Evolutionary conservation across 2,113 vertebrate species (phyloP), one percentile per base, ranked within the genome.

Genomic region (Hipposideros armiger): DNA sequence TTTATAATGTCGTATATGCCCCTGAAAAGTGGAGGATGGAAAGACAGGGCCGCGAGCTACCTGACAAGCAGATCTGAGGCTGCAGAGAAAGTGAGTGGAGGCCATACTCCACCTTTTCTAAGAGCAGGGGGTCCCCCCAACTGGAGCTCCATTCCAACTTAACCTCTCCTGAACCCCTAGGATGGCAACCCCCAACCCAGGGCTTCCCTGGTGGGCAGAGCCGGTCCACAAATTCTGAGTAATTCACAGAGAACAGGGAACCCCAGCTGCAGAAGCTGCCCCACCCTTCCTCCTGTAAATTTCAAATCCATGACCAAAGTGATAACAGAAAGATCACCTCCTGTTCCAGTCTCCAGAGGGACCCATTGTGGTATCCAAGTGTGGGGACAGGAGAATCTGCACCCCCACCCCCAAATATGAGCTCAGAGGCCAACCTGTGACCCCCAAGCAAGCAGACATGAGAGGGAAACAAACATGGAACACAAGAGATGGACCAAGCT

Each of bases 1-100:
- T 77, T 77, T 77, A 42, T 50, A 50, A 50, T 0, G 11, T 10
- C 2, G 10, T 9, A 4, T 7, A 26, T 24, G 45, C 54, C 47
- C 22, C 26, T 36, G 8, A 6, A 2, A 0, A 50, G 47, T 7
- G 19, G 15, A 3, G 28, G 15, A 2, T 4, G 7, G 20, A 15
- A 64, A 13, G 60, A 26, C 26, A 14, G 30, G 45, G 15, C 15
- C 11, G 11, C 0, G 0, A 11, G 30, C 20, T 1, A 36, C 73
- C 22, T 14, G 13, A 11, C n/a, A 42, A 70, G n/a, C 2, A 6
- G 52, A 36, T 15, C 22, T 52, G 42, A 30, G 62, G 22, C 52
- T 13, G 28, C 36, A 69, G 14, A 52, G 52, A 10, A 50, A 32
- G 11, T 32, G 47, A 50, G 30, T 10, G n/a, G 45, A 54, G 47